Percentiles rank a stretch among this genome's conserved stretches.
Conservation (phyloP, 1,140 invertebrate genomes). For the Homarus americanus region DNA sequence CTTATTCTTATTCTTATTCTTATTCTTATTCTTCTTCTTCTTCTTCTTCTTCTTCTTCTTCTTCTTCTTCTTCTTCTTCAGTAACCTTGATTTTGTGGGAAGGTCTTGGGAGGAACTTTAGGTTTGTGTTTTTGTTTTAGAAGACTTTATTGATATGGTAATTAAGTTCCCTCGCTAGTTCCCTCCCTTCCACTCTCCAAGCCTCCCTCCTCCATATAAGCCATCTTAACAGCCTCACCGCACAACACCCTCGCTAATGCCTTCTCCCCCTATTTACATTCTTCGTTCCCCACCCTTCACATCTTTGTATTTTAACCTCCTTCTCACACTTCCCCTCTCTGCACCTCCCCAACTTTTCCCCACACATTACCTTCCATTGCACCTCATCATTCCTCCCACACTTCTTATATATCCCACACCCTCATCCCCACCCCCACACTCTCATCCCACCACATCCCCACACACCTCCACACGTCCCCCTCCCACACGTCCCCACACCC, state of each 20-base stretch:
- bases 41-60: not conserved
- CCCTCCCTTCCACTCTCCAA: not conserved
- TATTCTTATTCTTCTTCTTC: not conserved
- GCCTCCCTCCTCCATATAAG: not conserved
- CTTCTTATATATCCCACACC: not conserved
- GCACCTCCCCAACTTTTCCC: not conserved
- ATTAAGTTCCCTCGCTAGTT: no score
- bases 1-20: not conserved
- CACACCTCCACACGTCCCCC: not conserved
- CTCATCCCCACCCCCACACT: not conserved
- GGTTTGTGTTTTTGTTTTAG: no score
- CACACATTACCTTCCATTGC: not conserved
- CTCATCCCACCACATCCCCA: not conserved
- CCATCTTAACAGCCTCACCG: no score
- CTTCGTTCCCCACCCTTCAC: not conserved
- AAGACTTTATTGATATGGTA: no score
- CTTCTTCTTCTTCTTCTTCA: not conserved
- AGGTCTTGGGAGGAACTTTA: no score
- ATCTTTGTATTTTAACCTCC: not conserved
- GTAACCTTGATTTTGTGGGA: no score
- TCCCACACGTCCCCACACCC: no score
- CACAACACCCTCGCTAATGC: not conserved
- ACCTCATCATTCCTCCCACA: not conserved
- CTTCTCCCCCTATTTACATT: not conserved
- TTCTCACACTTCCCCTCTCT: not conserved